phyloP scores from a whole-genome alignment of 2,113 vertebrate species.

The Alectura lathami region DNA sequence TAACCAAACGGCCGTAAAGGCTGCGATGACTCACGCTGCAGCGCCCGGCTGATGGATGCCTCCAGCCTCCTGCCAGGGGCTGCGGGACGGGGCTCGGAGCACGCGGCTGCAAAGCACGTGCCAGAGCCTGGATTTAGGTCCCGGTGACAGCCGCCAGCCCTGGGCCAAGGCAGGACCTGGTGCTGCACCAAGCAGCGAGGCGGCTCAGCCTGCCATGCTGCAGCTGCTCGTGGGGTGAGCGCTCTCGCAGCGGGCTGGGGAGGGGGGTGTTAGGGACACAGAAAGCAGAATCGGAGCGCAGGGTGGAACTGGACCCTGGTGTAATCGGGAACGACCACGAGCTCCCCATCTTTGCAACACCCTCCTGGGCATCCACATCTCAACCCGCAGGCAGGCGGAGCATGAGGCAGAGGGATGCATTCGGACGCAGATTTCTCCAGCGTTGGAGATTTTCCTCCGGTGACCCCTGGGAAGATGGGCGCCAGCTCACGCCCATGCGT shows the following conservation, averaged over 20 bases:
- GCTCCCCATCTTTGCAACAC: background rate
- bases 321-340: accelerated
- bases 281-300: too few species aligned
- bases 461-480: background rate
- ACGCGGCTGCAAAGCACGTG: background rate
- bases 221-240: background rate
- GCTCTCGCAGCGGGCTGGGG: background rate
- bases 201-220: accelerated
- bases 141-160: accelerated
- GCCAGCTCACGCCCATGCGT: background rate
- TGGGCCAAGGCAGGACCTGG: accelerated
- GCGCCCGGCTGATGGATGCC: slow-evolving; percentile 3
- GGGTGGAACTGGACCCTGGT: background rate
- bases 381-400: accelerated
- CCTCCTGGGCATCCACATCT: background rate
- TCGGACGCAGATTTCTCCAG: background rate
- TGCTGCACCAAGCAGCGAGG: background rate
- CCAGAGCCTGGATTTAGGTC: background rate
- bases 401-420: background rate
- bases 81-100: background rate
- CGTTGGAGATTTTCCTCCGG: background rate
- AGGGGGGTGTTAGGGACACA: accelerated
- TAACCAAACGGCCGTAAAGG: background rate
- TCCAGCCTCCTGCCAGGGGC: background rate
- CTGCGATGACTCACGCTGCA: slow-evolving; percentile 12